Conservation (phyloP, 2,888 invertebrate species). For the Drosophila birchii region DNA sequence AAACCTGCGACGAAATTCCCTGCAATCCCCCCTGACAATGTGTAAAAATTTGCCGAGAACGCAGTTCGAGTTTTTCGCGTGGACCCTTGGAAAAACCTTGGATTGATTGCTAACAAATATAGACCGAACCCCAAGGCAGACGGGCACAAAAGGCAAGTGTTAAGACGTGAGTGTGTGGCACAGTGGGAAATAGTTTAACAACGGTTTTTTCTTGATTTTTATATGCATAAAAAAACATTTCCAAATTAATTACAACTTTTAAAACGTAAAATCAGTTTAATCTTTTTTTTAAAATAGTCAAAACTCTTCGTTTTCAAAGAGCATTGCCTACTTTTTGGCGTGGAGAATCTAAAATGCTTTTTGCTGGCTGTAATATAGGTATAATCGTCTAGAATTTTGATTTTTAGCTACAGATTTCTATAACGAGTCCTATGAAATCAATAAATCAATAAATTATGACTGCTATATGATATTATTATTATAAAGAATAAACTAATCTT, state of each 20-base stretch:
- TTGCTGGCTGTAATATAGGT: not conserved
- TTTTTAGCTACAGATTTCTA: not conserved
- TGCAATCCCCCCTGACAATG: slow-evolving; percentile 29
- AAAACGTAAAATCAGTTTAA: not conserved
- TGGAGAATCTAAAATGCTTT: not conserved
- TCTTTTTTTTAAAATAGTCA: not conserved
- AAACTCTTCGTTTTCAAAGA: not conserved
- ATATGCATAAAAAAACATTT: not conserved
- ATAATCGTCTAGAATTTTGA: not conserved
- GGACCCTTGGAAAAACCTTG: slow-evolving; percentile 47
- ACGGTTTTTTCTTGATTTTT: no score
- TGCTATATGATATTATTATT: not conserved
- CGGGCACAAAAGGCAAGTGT: slow-evolving; percentile 34
- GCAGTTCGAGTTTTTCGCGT: slow-evolving; percentile 20
- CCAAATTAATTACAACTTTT: not conserved
- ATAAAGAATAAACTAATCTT: no score
- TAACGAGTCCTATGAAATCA: not conserved
- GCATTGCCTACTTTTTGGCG: slow-evolving; percentile 2
- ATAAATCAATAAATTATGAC: not conserved
- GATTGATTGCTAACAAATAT: slow-evolving; percentile 68
- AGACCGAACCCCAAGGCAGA: slow-evolving; percentile 59
- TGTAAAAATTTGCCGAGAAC: slow-evolving; percentile 16
- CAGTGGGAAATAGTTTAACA: slow-evolving; percentile 6
- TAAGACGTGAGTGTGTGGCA: slow-evolving; percentile 6
- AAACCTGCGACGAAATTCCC: slow-evolving; percentile 32